Conservation (phyloP, 2,113 vertebrate species). For the Cepphus grylle region DNA sequence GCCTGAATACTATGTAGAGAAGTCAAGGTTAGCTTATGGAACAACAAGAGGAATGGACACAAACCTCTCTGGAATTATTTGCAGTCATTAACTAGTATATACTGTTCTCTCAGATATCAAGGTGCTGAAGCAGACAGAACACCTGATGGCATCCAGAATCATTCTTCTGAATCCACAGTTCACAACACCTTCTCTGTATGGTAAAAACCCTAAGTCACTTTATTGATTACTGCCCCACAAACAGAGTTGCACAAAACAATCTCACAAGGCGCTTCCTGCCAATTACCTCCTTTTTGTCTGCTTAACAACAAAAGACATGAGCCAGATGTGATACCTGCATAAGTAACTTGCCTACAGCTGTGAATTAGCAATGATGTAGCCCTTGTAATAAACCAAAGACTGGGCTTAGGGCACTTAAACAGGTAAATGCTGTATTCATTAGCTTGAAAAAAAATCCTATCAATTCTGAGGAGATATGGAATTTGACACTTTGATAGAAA, state of each 20-base stretch:
- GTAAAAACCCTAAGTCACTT: background rate
- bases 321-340: too few species aligned
- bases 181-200: background rate
- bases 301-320: background rate
- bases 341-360: background rate
- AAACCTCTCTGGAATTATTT: background rate
- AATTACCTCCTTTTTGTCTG: background rate
- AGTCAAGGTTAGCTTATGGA: background rate
- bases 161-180: constrained; percentile 27
- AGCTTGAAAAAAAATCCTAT: background rate
- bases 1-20: rapidly evolving
- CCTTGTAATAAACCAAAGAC: background rate
- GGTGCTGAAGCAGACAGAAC: constrained; percentile 42
- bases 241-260: background rate
- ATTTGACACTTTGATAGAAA: background rate
- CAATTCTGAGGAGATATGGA: background rate
- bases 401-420: background rate
- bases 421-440: background rate
- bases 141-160: background rate
- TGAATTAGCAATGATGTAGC: background rate
- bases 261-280: background rate
- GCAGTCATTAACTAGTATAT: background rate
- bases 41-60: background rate
- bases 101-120: background rate
- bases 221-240: background rate